phyloP scores from a whole-genome alignment of 2,113 vertebrate species.

The Neogobius melanostomus region DNA sequence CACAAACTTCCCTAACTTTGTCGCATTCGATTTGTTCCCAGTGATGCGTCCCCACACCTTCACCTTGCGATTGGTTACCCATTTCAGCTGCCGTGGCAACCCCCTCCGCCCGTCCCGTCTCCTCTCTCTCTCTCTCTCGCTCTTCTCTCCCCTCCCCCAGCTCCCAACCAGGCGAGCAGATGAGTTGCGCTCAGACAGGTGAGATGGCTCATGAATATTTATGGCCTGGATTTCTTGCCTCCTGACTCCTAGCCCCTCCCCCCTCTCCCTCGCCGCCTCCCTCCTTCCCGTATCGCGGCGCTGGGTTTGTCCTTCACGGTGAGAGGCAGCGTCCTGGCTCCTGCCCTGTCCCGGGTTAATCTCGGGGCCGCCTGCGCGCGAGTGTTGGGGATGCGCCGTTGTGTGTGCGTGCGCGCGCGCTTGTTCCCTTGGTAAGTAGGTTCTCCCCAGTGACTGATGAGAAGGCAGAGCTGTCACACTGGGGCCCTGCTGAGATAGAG shows the following conservation, averaged over 20 bases:
- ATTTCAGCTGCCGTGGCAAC: slow-evolving; percentile 66
- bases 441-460: slow-evolving; percentile 70
- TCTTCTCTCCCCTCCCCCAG: slow-evolving; percentile 11
- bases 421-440: slow-evolving; percentile 59
- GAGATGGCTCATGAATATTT: slow-evolving; percentile 78
- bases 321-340: slow-evolving; percentile 72
- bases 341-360: slow-evolving; percentile 74
- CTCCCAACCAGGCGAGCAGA: slow-evolving; percentile 55
- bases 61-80: slow-evolving; percentile 49
- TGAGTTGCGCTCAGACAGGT: slow-evolving; percentile 76
- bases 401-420: slow-evolving; percentile 7
- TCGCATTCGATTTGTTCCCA: background rate
- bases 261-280: slow-evolving; percentile 62
- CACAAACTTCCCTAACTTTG: background rate
- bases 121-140: slow-evolving; percentile 26
- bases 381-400: slow-evolving; percentile 29
- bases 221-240: slow-evolving; percentile 72
- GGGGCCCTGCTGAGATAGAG: slow-evolving; percentile 60
- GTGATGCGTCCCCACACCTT: slow-evolving; percentile 15
- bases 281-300: slow-evolving; percentile 59
- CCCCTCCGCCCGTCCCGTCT: slow-evolving; percentile 54
- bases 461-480: slow-evolving; percentile 67
- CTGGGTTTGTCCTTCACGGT: slow-evolving; percentile 76
- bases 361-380: slow-evolving; percentile 52
- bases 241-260: slow-evolving; percentile 65